phyloP scores from a whole-genome alignment of 1,140 invertebrate genomes.

The Copidosoma floridanum region DNA sequence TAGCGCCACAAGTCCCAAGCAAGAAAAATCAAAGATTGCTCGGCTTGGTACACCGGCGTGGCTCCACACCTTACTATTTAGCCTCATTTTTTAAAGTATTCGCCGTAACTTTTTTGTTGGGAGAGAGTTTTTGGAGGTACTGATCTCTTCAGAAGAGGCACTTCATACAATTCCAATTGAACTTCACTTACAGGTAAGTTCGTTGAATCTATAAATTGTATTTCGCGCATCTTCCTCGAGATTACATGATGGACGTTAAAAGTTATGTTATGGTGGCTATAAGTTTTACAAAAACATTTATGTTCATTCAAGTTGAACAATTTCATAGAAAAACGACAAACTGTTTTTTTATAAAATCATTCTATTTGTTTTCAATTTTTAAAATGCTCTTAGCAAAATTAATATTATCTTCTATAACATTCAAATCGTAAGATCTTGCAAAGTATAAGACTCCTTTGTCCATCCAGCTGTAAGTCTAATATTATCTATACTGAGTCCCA shows the following conservation, averaged over 20 bases:
- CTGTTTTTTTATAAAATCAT: no score
- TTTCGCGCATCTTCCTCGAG: neutral
- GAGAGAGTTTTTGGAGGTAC: neutral
- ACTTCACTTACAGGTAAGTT: no score
- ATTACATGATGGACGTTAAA: neutral
- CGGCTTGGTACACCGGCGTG: neutral
- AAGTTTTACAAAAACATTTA: neutral
- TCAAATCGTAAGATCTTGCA: neutral
- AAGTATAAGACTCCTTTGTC: neutral
- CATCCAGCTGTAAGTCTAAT: neutral
- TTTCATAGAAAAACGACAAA: neutral
- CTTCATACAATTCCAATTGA: no score
- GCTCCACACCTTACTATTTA: neutral
- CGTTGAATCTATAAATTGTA: neutral
- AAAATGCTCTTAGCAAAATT: no score
- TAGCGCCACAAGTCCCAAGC: neutral
- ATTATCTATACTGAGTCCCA: neutral
- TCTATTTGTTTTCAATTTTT: no score
- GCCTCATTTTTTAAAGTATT: neutral
- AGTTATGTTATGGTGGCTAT: neutral
- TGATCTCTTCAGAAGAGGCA: neutral
- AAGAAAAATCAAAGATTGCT: neutral
- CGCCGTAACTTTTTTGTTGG: neutral
- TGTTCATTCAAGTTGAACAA: neutral
- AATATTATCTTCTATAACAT: neutral